Base-by-base conservation (phyloP, 1,140 invertebrate genomes). In the Drosophila punjabiensis region DNA sequence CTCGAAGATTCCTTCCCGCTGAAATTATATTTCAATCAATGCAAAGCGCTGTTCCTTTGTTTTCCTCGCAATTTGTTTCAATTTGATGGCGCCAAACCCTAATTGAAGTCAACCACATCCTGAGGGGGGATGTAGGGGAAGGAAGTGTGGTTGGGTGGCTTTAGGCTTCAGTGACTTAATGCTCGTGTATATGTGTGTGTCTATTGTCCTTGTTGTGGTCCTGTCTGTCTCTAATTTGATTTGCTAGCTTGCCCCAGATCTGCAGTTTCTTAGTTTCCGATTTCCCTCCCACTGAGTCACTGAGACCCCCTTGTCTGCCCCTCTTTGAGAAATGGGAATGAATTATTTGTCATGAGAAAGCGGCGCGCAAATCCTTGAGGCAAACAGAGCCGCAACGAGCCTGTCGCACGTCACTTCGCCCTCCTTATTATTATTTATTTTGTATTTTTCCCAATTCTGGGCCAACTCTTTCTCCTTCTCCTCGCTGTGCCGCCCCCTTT, bases 1-100 rank as follows among this genome's bases (percentile, higher is more conserved):
- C 8, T 20, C 24, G 30, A 16, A 24, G 13, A 20, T 20, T 33
- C 20, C 45, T 14, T 32, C n/a, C 45, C 24, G 16, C 47, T 68
- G 37, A 50, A 73, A 73, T 74, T 74, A 74, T 60, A 73, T 74
- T 60, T 73, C 67, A 61, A 61, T 74, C 70, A 73, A 73, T 35
- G 35, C 43, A 41, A 41, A 59, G 35, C 35, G 35, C 43, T 60
- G 53, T 60, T 73, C 56, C 43, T 74, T 71, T 73, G 70, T 73
- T 71, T 60, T 60, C 66, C 11, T 33, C 33, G 52, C 66, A 60
- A 73, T 73, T 73, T 41, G 67, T 60, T 41, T 73, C 67, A 71
- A 73, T 73, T 73, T 59, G 43, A 70, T 39, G 66, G n/a, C 52
- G 43, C 43, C 35, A 33, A 50, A 39, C 64, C 45, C 55, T 70